These are phyloP conservation scores for Sitta carolinensis DNA, from an alignment of 2,797 vertebrate species.

Conservation along the genomic window DNA sequence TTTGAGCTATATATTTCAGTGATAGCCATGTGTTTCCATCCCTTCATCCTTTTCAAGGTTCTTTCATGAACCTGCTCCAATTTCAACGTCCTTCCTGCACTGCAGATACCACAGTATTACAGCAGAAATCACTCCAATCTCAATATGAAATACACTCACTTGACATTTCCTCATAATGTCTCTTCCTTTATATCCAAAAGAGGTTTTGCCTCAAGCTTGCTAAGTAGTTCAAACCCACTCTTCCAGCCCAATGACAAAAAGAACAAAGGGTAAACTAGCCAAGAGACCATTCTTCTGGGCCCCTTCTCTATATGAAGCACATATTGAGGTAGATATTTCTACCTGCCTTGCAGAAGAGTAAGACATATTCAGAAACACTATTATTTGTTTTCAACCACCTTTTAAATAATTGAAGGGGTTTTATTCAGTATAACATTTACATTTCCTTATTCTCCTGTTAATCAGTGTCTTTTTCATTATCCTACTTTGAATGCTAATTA, in stretches of 20 bases:
- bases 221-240: background rate
- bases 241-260: background rate
- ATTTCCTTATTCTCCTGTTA: background rate
- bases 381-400: background rate
- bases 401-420: background rate
- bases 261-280: background rate
- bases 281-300: background rate
- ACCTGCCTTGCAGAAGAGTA: background rate
- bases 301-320: fast-evolving
- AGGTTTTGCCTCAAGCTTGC: background rate
- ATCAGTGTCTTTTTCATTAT: background rate
- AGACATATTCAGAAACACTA: background rate
- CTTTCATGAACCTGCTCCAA: background rate
- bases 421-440: background rate
- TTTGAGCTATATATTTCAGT: background rate
- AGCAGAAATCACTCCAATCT: background rate
- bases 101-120: background rate
- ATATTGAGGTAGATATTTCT: background rate
- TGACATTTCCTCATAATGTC: background rate
- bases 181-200: background rate
- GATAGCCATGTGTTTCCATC: background rate
- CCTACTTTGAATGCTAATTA: background rate
- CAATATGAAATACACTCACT: background rate
- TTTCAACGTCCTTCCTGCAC: background rate
- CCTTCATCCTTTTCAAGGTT: background rate